Evolutionary conservation across 2,797 vertebrate species (phyloP).

Genomic region (Typhlichthys subterraneus): DNA sequence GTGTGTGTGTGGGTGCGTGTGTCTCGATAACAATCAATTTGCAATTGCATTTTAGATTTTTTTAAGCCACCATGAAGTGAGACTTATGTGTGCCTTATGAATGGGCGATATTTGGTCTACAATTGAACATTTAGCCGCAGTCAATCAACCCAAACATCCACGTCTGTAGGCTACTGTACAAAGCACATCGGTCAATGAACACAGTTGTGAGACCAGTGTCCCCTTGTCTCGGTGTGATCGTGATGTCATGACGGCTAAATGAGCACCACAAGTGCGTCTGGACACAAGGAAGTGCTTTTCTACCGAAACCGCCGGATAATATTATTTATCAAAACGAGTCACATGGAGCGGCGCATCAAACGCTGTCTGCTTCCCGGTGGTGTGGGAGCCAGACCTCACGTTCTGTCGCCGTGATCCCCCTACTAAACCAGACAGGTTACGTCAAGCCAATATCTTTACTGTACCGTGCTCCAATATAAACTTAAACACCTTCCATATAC

Average conservation of each 20-base stretch:
- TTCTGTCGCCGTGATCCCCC: conserved; percentile 67
- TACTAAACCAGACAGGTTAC: conserved; percentile 73
- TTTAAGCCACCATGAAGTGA: conserved; percentile 35
- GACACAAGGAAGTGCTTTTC: conserved; percentile 42
- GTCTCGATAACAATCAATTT: conserved; percentile 67
- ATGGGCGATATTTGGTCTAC: conserved; percentile 36
- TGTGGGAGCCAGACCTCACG: conserved; percentile 71
- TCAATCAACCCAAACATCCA: conserved; percentile 38
- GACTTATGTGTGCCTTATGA: conserved; percentile 26
- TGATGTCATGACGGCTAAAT: conserved; percentile 68
- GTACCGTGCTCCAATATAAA: conserved; percentile 60
- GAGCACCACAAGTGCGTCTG: conserved; percentile 62
- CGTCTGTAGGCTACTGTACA: conserved; percentile 13
- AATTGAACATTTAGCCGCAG: conserved; percentile 41
- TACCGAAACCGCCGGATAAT: conserved; percentile 25
- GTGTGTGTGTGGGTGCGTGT: conserved; percentile 11
- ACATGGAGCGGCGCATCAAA: conserved; percentile 65
- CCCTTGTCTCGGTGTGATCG: conserved; percentile 40
- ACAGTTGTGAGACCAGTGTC: conserved; percentile 44
- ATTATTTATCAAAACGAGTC: conserved; percentile 53
- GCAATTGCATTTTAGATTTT: conserved; percentile 46
- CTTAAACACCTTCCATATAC: conserved; percentile 61
- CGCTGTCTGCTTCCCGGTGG: conserved; percentile 69
- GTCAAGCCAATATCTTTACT: conserved; percentile 74
- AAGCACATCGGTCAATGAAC: conserved; percentile 21